Evolutionary conservation across 2,113 vertebrate genomes (phyloP).

Genomic region (Sminthopsis crassicaudata): DNA sequence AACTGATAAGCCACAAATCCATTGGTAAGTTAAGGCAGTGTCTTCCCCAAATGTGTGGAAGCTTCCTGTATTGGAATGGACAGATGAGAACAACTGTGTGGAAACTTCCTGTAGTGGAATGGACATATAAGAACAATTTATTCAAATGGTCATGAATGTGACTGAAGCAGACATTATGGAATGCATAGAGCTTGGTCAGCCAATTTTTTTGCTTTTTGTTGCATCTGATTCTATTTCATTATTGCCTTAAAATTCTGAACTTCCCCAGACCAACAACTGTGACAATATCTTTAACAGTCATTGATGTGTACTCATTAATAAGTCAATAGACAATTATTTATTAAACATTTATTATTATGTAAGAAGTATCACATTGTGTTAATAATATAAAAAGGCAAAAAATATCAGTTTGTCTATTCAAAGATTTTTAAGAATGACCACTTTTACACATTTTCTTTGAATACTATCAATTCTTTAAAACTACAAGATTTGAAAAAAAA

Average conservation of each 20-base stretch:
- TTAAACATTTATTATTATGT: not conserved
- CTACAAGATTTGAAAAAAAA: not conserved
- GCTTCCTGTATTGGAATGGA: no score
- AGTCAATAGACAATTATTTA: not conserved
- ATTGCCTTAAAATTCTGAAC: not conserved
- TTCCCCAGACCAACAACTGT: not conserved
- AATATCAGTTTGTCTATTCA: no score
- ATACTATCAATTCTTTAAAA: not conserved
- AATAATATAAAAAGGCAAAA: not conserved
- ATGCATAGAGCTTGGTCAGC: not conserved
- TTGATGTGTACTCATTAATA: not conserved
- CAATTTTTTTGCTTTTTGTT: not conserved
- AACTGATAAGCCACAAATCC: not conserved
- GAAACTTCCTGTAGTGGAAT: not conserved
- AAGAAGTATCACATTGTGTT: not conserved
- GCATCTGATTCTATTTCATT: not conserved
- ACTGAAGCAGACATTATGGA: no score
- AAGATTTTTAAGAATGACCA: not conserved
- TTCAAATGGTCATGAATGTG: not conserved
- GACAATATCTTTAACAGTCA: not conserved
- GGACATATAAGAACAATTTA: not conserved
- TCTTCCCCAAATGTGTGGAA: not conserved
- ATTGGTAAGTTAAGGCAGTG: not conserved
- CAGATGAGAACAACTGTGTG: no score
- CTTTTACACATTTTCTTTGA: not conserved